These are phyloP conservation scores for Gymnarchus niloticus DNA, from an alignment of 2,113 vertebrate genomes.

Conservation along the genomic window DNA sequence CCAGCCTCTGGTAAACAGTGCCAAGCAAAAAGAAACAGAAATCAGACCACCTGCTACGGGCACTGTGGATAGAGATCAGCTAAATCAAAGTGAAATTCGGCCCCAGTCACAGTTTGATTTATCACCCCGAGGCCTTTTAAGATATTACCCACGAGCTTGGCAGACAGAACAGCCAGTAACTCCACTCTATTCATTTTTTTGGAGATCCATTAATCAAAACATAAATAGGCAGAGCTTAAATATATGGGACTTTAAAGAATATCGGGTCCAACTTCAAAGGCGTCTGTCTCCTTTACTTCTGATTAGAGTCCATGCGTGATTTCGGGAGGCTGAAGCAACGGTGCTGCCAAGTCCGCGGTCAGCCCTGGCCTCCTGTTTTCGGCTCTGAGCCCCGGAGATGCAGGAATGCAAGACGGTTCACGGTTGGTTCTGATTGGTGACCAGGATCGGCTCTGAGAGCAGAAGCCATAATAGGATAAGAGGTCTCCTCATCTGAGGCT, in stretches of 20 bases:
- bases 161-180: constrained; percentile 30
- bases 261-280: constrained; percentile 43
- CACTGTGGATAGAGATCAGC: constrained; percentile 30
- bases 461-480: not conserved
- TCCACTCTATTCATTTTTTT: constrained; percentile 32
- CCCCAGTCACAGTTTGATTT: constrained; percentile 35
- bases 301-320: constrained; percentile 37
- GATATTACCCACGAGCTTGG: constrained; percentile 42
- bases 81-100: constrained; percentile 39
- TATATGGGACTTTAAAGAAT: constrained; percentile 39
- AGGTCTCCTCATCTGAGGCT: not conserved
- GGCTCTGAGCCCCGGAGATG: not conserved
- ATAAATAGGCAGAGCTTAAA: constrained; percentile 43
- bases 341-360: not conserved
- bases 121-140: constrained; percentile 43
- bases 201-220: constrained; percentile 44
- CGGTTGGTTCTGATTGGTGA: not conserved
- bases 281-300: constrained; percentile 43
- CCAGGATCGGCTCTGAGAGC: not conserved
- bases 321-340: constrained; percentile 23
- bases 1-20: not conserved
- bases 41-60: constrained; percentile 31
- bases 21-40: constrained; percentile 4
- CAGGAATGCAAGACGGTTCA: not conserved
- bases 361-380: not conserved